Conservation (phyloP, 2,888 invertebrate genomes). For the Xylota segnis region DNA sequence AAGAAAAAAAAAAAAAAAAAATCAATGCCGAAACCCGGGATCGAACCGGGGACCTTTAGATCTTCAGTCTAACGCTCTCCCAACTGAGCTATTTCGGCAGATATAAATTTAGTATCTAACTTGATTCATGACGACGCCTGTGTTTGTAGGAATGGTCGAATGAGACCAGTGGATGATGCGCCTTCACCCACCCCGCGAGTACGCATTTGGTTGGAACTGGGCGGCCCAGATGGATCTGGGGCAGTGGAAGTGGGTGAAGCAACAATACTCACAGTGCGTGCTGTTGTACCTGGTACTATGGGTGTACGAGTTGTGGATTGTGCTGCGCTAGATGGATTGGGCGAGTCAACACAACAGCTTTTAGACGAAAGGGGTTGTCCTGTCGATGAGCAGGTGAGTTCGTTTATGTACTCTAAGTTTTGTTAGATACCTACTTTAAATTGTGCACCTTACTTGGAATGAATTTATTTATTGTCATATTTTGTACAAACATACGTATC, state of each 20-base stretch:
- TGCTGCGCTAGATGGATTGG: conserved; percentile 91
- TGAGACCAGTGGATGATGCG: conserved; percentile 84
- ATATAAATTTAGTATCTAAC: background rate
- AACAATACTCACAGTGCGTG: conserved; percentile 86
- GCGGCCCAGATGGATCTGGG: conserved; percentile 85
- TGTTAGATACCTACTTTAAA: too few species aligned
- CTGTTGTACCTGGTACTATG: conserved; percentile 87
- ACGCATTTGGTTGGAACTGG: conserved; percentile 90
- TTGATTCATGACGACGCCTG: background rate
- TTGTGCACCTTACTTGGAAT: too few species aligned
- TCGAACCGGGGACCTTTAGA: conserved; percentile 79
- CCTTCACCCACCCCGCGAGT: conserved; percentile 85
- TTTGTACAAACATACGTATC: too few species aligned
- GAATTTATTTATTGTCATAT: too few species aligned
- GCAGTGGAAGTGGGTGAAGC: conserved; percentile 90
- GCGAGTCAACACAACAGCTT: conserved; percentile 90
- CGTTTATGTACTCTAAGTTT: too few species aligned
- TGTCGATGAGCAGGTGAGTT: conserved; percentile 87
- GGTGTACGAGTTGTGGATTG: conserved; percentile 91
- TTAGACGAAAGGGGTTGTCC: conserved; percentile 91
- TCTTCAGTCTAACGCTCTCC: conserved; percentile 80
- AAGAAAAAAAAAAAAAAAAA: conserved; percentile 21
- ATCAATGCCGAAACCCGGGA: conserved; percentile 78
- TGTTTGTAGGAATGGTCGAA: conserved; percentile 86
- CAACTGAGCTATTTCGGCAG: conserved; percentile 80